These are phyloP conservation scores for Drosophila bifasciata DNA, from an alignment of 1,140 invertebrate species.

Conservation along the genomic window DNA sequence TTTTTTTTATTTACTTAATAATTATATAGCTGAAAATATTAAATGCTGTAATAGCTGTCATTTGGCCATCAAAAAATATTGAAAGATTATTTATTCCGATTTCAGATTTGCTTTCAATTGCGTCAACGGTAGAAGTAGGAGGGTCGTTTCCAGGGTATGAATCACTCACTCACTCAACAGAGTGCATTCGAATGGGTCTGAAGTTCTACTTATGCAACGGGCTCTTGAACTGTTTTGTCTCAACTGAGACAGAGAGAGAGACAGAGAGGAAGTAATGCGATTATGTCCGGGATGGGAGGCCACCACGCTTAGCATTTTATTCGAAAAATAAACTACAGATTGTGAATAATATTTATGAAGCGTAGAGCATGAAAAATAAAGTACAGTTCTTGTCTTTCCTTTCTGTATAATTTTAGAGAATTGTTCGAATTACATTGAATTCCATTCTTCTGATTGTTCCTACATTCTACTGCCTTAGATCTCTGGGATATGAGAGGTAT, in stretches of 20 bases:
- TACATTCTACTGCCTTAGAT: too few relatives aligned
- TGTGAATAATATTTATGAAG: slow-evolving; percentile 26
- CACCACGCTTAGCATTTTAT: slow-evolving; percentile 5
- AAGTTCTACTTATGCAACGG: slow-evolving; percentile 42
- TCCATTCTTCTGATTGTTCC: too few relatives aligned
- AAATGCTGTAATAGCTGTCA: slow-evolving; percentile 45
- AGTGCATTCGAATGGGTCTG: slow-evolving; percentile 1
- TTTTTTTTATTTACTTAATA: slow-evolving; percentile 1
- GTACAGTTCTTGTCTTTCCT: neutral
- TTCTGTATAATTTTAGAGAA: too few relatives aligned
- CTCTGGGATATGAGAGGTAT: too few relatives aligned
- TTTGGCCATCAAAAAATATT: slow-evolving; percentile 28
- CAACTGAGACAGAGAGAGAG: too few relatives aligned
- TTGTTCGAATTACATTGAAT: too few relatives aligned
- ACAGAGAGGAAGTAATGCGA: slow-evolving; percentile 25
- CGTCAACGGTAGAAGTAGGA: slow-evolving; percentile 12
- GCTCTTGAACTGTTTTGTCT: slow-evolving; percentile 20
- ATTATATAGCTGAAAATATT: slow-evolving; percentile 10
- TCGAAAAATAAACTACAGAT: slow-evolving; percentile 15
- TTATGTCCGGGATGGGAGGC: slow-evolving; percentile 24
- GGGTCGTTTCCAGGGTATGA: slow-evolving; percentile 3
- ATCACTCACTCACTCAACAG: slow-evolving; percentile 18
- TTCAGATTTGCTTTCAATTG: slow-evolving; percentile 21
- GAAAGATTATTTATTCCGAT: too few relatives aligned
- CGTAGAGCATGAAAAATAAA: neutral